Evolutionary conservation across 2,888 invertebrate species (phyloP).

Genomic region (Oxycera nigricornis): DNA sequence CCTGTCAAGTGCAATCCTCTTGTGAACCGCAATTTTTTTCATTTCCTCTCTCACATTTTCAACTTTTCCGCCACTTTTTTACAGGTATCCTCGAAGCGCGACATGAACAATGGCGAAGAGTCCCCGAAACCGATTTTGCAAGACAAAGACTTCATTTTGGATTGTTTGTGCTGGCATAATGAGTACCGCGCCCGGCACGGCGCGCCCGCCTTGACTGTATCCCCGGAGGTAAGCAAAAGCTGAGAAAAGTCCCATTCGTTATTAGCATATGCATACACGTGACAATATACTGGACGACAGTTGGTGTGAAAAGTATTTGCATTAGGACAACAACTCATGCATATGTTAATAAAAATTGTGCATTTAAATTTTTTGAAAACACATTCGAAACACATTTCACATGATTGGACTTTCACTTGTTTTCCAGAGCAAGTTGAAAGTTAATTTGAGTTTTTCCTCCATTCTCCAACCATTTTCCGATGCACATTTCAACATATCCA

Average conservation of each 20-base stretch:
- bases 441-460: too few relatives aligned
- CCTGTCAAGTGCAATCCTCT: slow-evolving; percentile 1
- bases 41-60: background rate
- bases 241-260: background rate
- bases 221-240: slow-evolving; percentile 75
- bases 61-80: slow-evolving; percentile 1
- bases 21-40: background rate
- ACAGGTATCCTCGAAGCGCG: slow-evolving; percentile 47
- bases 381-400: too few relatives aligned
- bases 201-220: slow-evolving; percentile 76
- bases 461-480: too few relatives aligned
- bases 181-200: slow-evolving; percentile 80
- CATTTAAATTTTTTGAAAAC: too few relatives aligned
- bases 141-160: slow-evolving; percentile 82
- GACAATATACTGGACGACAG: too few relatives aligned
- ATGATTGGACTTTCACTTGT: too few relatives aligned
- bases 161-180: slow-evolving; percentile 84
- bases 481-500: too few relatives aligned
- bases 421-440: too few relatives aligned
- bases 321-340: too few relatives aligned
- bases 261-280: background rate
- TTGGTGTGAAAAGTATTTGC: too few relatives aligned
- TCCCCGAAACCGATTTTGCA: slow-evolving; percentile 49
- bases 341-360: too few relatives aligned
- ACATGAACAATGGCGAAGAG: slow-evolving; percentile 49